Evolutionary conservation across 2,888 invertebrate genomes (phyloP).

Genomic region (Apeira syringaria): DNA sequence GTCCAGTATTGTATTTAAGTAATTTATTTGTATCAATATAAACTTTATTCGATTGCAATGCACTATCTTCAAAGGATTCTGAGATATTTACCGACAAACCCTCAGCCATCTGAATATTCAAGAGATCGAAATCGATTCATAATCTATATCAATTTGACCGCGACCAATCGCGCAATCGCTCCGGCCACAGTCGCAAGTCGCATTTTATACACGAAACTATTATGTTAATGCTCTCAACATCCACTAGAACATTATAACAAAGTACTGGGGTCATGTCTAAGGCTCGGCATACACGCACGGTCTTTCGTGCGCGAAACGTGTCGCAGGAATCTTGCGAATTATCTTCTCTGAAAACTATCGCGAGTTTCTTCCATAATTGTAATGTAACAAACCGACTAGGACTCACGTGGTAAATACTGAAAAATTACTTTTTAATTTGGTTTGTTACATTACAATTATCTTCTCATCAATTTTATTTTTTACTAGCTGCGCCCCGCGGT

Average conservation of each 20-base stretch:
- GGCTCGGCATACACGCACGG: neutral
- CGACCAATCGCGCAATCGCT: constrained; percentile 24
- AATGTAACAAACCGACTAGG: too few species aligned
- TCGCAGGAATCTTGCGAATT: neutral
- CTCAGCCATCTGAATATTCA: constrained; percentile 4
- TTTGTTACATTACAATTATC: too few species aligned
- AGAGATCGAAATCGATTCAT: constrained; percentile 7
- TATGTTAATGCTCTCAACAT: constrained; percentile 40
- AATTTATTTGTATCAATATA: too few species aligned
- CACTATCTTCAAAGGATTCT: neutral
- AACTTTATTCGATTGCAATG: too few species aligned
- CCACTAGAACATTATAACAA: constrained; percentile 28
- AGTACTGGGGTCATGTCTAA: constrained; percentile 18
- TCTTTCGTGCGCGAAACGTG: neutral
- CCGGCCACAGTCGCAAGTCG: constrained; percentile 27
- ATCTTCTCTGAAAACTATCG: too few species aligned
- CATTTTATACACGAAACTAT: constrained; percentile 34
- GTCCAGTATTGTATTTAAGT: too few species aligned
- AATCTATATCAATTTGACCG: constrained; percentile 30
- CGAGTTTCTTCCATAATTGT: too few species aligned
- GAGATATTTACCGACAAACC: neutral
- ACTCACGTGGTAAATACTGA: too few species aligned
- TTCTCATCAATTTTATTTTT: too few species aligned
- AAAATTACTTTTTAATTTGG: too few species aligned
- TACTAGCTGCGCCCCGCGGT: too few species aligned